Conservation (phyloP, 2,113 vertebrate genomes). For the Amphiprion ocellaris region DNA sequence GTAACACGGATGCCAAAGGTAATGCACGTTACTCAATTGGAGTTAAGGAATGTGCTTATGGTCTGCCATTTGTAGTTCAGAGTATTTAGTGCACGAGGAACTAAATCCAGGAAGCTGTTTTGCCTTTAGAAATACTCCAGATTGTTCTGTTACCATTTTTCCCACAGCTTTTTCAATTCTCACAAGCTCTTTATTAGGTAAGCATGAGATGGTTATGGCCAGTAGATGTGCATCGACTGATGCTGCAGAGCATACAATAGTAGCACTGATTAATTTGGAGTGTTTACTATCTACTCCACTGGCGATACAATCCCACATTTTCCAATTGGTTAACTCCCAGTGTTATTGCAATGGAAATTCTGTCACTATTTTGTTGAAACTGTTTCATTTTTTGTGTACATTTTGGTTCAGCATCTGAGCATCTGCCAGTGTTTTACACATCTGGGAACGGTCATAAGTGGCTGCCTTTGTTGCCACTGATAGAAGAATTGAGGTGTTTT, state of each 20-base stretch:
- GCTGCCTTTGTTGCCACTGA: constrained; percentile 26
- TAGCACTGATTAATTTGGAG: too few species aligned
- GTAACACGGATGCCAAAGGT: constrained; percentile 36
- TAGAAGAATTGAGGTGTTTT: constrained; percentile 35
- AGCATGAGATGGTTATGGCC: neutral
- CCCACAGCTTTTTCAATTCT: neutral
- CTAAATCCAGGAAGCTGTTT: neutral
- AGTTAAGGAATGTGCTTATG: constrained; percentile 47
- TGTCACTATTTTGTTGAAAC: constrained; percentile 31
- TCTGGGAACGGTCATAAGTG: constrained; percentile 46
- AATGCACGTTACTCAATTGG: constrained; percentile 5
- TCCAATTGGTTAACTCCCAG: constrained; percentile 10
- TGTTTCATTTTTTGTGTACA: constrained; percentile 54
- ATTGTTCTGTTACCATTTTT: neutral
- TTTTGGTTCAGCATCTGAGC: constrained; percentile 17
- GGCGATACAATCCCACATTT: neutral
- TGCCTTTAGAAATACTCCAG: constrained; percentile 25
- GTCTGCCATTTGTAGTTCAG: constrained; percentile 1
- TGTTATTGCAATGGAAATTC: constrained; percentile 34
- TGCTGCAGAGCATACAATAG: neutral
- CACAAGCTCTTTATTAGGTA: neutral
- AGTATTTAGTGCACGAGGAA: neutral
- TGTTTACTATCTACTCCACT: neutral
- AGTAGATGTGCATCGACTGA: neutral
- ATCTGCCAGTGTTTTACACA: constrained; percentile 47